Evolutionary conservation across 53 echinoderm and acorn worm species (phyloP), one percentile per base, ranked within the genome.

Genomic region (Echinarachnius parma): DNA sequence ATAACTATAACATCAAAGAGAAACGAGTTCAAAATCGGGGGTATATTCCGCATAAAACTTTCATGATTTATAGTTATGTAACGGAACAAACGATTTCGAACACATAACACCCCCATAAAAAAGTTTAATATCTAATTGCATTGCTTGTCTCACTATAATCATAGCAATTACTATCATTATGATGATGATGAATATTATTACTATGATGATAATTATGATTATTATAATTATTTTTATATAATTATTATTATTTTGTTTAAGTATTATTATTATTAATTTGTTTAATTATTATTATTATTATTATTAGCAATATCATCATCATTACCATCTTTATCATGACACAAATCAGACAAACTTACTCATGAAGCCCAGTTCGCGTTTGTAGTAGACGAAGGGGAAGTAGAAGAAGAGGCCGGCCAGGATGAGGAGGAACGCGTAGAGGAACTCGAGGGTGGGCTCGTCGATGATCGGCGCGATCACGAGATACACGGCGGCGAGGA

Each of bases 401-500:
- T 95, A 95, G 62, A 95, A 87, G 49, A 95, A 48, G 48, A 95
- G 87, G 33, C 96, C 96, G 21, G 90, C 81, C 36, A 95, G 54
- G 77, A 95, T 95, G 84, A 95, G 91, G 35, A 95, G 87, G 63
- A 80, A 83, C 13, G 96, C 96, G 22, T 87, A 95, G 46, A 95
- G 81, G 35, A 78, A 95, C 58, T 90, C 87, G 39, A 90, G 52
- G 9, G 84, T 77, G 1, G 96, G 96, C 29, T 90, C 77, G 53
- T 95, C 87, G 21, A 95, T 91, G 87, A 95, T 95, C 9, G 96
- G 96, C 1, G 96, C 96, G 22, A 90, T 48, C 22, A 95, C 77
- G 9, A 95, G 81, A 56, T 95, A 95, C 20, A 95, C 74, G 13
- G 96, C 84, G 3, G 90, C 87, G 13, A 91, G 30, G 52, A 95